Evolutionary conservation across 2,797 vertebrate genomes (phyloP), one percentile per base, ranked within the genome.

Genomic region (Sarcoramphus papa): DNA sequence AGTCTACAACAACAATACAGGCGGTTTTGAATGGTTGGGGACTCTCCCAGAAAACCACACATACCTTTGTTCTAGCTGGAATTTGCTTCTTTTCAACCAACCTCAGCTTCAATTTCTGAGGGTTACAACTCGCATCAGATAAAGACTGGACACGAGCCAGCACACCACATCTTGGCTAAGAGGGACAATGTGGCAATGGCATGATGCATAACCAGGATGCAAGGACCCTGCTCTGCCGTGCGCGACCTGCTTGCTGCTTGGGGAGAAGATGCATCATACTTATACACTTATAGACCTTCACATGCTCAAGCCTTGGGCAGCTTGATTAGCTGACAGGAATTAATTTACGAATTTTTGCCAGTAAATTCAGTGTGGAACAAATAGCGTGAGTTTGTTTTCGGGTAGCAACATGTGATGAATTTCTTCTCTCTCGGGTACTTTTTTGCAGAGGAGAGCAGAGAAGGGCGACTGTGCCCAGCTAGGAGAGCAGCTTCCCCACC

Each of bases 401-500:
- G 18, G 37, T 28, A 64, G 24, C 16, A 57, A 59, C 5, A 0
- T 9, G 14, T 5, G 16, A 19, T 14, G 62, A 60, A 35, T 25
- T 43, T 45, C 47, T 79, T 25, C 60, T 69, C n/a, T 47, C 9
- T 21, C 2, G 0, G 27, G 41, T 43, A 22, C 33, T 41, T 28
- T 31, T 59, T 14, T 22, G 15, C 30, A 35, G n/a, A 64, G 59
- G 24, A 62, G 19, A 68, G 56, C 53, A 27, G 24, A n/a, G 48
- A 43, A 54, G 35, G 27, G 12, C 0, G 5, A 21, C n/a, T 6
- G 24, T 94, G 84, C 54, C 65, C 85, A 92, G 10, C 51, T 70
- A 63, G 92, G 88, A 93, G 65, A 77, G 83, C 78, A 93, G 86
- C 90, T 79, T 78, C 95, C 94, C 60, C 60, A 24, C 3, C 74